Conservation (phyloP, 1,140 invertebrate species). For the Physella acuta region DNA sequence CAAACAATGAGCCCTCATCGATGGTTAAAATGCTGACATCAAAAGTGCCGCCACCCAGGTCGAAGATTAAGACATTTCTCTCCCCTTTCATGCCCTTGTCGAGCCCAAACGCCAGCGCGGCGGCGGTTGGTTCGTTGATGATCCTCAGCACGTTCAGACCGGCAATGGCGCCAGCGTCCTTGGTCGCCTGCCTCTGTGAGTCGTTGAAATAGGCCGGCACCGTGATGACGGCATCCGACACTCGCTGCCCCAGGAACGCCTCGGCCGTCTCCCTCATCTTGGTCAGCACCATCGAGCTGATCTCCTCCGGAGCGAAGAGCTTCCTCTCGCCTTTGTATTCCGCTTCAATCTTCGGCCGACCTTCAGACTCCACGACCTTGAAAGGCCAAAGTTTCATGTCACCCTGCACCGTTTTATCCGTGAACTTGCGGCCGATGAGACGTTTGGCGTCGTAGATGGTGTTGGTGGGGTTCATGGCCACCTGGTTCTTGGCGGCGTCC, state of each 20-base stretch:
- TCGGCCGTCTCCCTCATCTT: constrained; percentile 91
- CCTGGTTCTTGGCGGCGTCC: constrained; percentile 33
- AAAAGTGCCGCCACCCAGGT: constrained; percentile 38
- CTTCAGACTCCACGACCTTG: constrained; percentile 47
- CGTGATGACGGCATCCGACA: constrained; percentile 39
- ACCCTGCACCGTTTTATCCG: constrained; percentile 27
- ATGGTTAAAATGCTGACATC: constrained; percentile 51
- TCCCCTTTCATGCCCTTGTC: constrained; percentile 56
- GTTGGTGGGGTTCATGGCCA: constrained; percentile 29
- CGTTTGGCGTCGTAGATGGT: constrained; percentile 33
- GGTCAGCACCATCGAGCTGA: constrained; percentile 79
- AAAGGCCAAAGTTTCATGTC: constrained; percentile 95
- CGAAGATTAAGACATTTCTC: constrained; percentile 62
- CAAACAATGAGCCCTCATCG: constrained; percentile 68
- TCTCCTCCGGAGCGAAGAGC: constrained; percentile 86
- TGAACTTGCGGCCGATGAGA: constrained; percentile 30
- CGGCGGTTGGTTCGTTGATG: constrained; percentile 57
- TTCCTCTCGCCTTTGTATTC: constrained; percentile 86
- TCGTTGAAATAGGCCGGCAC: constrained; percentile 63
- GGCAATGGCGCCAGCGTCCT: constrained; percentile 54
- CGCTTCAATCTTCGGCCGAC: constrained; percentile 72
- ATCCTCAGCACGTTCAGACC: constrained; percentile 65
- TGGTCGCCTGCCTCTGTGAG: constrained; percentile 30
- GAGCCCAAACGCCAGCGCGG: constrained; percentile 62
- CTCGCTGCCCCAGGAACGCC: constrained; percentile 71